Conservation (phyloP, 2,797 vertebrate species). For the Astyanax mexicanus region DNA sequence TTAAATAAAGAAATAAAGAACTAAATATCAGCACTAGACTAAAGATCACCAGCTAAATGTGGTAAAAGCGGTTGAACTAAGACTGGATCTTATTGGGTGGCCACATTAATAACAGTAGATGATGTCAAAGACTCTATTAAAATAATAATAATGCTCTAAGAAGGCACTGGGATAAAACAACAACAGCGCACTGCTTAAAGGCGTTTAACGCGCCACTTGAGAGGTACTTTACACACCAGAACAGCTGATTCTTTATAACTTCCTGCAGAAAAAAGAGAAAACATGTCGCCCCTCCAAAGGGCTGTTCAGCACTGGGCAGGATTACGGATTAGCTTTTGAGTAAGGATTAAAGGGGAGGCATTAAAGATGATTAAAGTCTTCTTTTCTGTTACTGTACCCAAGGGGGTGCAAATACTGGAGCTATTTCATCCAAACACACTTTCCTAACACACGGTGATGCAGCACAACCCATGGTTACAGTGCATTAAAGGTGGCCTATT, state of each 20-base stretch:
- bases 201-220: conserved; percentile 9
- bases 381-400: conserved; percentile 65
- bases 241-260: conserved; percentile 16
- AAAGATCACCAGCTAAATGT: neutral
- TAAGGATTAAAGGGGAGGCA: conserved; percentile 72
- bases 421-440: conserved; percentile 41
- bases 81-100: neutral
- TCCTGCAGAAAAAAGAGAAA: conserved; percentile 23
- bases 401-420: conserved; percentile 33
- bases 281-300: conserved; percentile 27
- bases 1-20: too few species aligned
- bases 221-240: neutral
- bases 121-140: neutral
- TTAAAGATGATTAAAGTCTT: conserved; percentile 75
- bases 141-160: neutral
- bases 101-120: neutral
- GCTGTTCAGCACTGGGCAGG: conserved; percentile 60
- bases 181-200: neutral
- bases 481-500: neutral
- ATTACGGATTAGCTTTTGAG: conserved; percentile 70
- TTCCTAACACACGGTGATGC: conserved; percentile 7
- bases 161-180: neutral
- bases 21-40: neutral
- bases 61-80: neutral
- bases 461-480: conserved; percentile 10